Evolutionary conservation across 2,888 invertebrate genomes (phyloP), one percentile per base, ranked within the genome.

Genomic region (Ceramica pisi): DNA sequence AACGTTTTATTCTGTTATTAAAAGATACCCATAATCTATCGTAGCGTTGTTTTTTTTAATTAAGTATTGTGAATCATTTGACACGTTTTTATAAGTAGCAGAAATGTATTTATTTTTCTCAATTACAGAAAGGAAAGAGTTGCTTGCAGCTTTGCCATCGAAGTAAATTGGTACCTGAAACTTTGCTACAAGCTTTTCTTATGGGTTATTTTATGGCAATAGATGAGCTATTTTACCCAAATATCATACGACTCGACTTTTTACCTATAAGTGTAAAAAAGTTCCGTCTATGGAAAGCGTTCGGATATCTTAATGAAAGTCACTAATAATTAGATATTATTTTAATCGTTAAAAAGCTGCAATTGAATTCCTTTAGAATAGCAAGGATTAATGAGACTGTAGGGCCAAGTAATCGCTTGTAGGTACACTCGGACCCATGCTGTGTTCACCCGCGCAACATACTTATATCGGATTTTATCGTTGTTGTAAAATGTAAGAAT

Each of bases 401-500:
- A 44, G 63, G 51, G 5, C 65, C 41, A 83, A 67, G 78, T 83
- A 83, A 79, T 79, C 83, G 66, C 21, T 73, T 83, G 78, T 71
- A 69, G 70, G 26, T 77, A 70, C 41, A 76, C 63, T 48, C n/a
- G 71, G 23, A 59, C 61, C 77, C 80, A 67, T 84, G 80, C 82
- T 31, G 80, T 23, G 65, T 26, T 82, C 65, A 62, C 57, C 83
- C 66, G 78, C 56, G 62, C 65, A 79, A 78, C 72, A 64, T 78
- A 81, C 75, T 76, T 65, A 78, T 70, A 80, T 41, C 61, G 56
- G 70, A 69, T 75, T 85, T 86, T 85, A 85, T 82, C 67, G 84
- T 65, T 65, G 84, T 72, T 80, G 82, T 85, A 80, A 85, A 85
- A 75, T 75, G 48, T 68, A 75, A 60, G 71, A 78, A 84, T 85